Evolutionary conservation across 2,888 invertebrate genomes (phyloP).

Genomic region (Allolobophora icterica): DNA sequence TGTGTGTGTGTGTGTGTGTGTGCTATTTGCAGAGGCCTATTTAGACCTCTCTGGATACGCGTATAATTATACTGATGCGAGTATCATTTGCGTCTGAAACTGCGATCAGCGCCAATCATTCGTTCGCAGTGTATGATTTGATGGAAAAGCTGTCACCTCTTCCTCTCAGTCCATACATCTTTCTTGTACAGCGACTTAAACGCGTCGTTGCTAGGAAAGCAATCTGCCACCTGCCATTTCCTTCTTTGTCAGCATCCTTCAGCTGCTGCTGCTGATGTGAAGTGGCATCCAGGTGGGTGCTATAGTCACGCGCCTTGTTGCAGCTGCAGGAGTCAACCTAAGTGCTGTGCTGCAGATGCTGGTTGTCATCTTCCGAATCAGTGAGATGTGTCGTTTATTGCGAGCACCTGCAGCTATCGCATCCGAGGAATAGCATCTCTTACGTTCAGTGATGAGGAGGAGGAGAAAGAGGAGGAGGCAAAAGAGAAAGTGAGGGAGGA

Average conservation of each 20-base stretch:
- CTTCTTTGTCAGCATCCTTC: not conserved
- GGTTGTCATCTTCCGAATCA: not conserved
- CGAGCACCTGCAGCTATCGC: not conserved
- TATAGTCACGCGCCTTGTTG: not conserved
- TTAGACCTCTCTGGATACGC: too few species aligned
- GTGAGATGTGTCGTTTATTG: not conserved
- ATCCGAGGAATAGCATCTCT: not conserved
- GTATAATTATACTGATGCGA: too few species aligned
- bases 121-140: too few species aligned
- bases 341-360: not conserved
- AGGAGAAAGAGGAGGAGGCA: not conserved
- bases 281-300: not conserved
- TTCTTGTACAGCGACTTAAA: too few species aligned
- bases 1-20: too few species aligned
- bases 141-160: too few species aligned
- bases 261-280: not conserved
- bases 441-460: not conserved
- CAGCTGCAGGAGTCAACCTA: constrained; percentile 4
- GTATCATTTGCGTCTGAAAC: too few species aligned
- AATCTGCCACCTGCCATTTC: not conserved
- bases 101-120: too few species aligned
- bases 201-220: too few species aligned
- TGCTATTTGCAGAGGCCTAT: too few species aligned
- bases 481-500: not conserved
- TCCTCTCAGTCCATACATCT: too few species aligned